Evolutionary conservation across 2,888 invertebrate genomes (phyloP).

Genomic region (Andrena marginata): DNA sequence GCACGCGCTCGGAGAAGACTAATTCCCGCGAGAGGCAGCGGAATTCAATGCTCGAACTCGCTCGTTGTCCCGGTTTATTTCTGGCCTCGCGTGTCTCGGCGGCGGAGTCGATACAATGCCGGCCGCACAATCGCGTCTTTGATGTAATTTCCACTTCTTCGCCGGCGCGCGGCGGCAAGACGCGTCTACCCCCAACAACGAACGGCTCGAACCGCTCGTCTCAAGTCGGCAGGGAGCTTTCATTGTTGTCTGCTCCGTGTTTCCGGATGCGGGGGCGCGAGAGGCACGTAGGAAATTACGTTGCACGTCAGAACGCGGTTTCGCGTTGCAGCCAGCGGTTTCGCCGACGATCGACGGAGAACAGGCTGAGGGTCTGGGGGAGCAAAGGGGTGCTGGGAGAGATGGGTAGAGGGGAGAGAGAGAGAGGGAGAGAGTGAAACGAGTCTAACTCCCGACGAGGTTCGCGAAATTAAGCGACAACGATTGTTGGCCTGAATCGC

Average conservation of each 20-base stretch:
- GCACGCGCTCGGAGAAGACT: background rate
- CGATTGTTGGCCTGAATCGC: slow-evolving; percentile 47
- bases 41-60: slow-evolving; percentile 41
- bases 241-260: slow-evolving; percentile 66
- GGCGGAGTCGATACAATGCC: slow-evolving; percentile 43
- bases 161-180: slow-evolving; percentile 38
- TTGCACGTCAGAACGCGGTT: slow-evolving; percentile 66
- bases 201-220: slow-evolving; percentile 34
- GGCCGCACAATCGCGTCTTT: slow-evolving; percentile 47
- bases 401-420: background rate
- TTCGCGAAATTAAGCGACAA: slow-evolving; percentile 46
- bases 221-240: slow-evolving; percentile 34
- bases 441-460: slow-evolving; percentile 22
- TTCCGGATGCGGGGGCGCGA: slow-evolving; percentile 56
- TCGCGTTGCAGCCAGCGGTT: slow-evolving; percentile 52
- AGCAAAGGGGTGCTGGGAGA: background rate
- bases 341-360: slow-evolving; percentile 41
- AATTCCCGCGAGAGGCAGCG: slow-evolving; percentile 16
- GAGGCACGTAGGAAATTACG: slow-evolving; percentile 72
- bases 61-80: slow-evolving; percentile 35
- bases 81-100: slow-evolving; percentile 8
- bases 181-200: slow-evolving; percentile 37
- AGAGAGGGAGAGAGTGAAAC: background rate
- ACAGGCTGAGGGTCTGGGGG: background rate
- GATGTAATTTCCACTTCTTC: slow-evolving; percentile 60